phyloP scores from a whole-genome alignment of 2,888 invertebrate species.

The Drosophila anomalata region DNA sequence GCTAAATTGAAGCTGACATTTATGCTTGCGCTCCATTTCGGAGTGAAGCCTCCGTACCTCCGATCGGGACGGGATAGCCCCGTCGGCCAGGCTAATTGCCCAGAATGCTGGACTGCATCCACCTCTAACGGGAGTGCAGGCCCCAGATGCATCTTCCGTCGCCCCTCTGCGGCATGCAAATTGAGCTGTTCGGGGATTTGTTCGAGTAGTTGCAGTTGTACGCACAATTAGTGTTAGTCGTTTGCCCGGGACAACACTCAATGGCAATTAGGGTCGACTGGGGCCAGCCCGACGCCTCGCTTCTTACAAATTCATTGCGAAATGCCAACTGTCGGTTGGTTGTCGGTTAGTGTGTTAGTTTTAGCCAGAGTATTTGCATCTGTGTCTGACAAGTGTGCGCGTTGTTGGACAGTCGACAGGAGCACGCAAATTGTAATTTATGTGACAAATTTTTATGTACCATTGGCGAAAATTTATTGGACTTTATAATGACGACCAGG shows the following conservation, averaged over 20 bases:
- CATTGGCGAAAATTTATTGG: constrained; percentile 69
- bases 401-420: constrained; percentile 54
- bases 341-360: constrained; percentile 9
- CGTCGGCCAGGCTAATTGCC: constrained; percentile 65
- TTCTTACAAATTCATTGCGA: constrained; percentile 60
- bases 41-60: constrained; percentile 8
- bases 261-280: constrained; percentile 75
- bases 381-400: constrained; percentile 56
- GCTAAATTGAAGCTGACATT: constrained; percentile 74
- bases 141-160: constrained; percentile 24
- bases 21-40: constrained; percentile 76
- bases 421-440: constrained; percentile 76
- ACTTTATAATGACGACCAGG: constrained; percentile 26
- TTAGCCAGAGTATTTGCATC: constrained; percentile 19
- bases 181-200: constrained; percentile 66
- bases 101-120: constrained; percentile 53
- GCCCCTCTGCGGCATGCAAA: constrained; percentile 53
- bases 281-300: constrained; percentile 24
- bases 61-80: neutral
- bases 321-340: constrained; percentile 37
- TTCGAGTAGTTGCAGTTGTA: constrained; percentile 63
- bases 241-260: constrained; percentile 73
- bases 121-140: constrained; percentile 57
- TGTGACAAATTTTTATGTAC: constrained; percentile 80
- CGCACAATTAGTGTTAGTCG: constrained; percentile 78